A percentile compares a stretch with the other conserved stretches of the same genome.
These are phyloP conservation scores for Dissostichus mawsoni DNA, from an alignment of 2,113 vertebrate species.

Conservation along the genomic window DNA sequence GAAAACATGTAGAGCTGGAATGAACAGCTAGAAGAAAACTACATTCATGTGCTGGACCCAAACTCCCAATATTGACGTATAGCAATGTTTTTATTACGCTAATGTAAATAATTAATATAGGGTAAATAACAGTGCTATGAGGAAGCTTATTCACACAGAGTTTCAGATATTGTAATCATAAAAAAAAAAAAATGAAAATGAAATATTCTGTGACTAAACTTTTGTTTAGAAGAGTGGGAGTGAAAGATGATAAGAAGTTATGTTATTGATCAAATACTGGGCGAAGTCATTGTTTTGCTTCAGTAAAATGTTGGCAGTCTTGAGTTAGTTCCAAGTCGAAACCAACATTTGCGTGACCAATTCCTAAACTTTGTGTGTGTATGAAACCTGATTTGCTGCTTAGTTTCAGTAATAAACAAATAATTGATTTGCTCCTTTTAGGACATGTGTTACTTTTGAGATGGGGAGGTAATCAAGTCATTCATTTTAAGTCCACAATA, in stretches of 20 bases:
- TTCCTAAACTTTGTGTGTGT: not conserved
- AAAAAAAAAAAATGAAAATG: too few relatives aligned
- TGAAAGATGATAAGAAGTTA: not conserved
- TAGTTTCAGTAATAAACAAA: not conserved
- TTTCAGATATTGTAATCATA: too few relatives aligned
- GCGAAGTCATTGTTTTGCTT: not conserved
- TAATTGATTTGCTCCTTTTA: too few relatives aligned
- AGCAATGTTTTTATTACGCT: not conserved
- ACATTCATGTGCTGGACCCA: not conserved
- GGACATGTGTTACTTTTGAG: too few relatives aligned
- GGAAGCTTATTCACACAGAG: not conserved
- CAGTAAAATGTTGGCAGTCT: not conserved
- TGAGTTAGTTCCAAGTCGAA: not conserved
- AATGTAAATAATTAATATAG: not conserved
- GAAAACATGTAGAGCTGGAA: not conserved
- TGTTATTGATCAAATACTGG: not conserved
- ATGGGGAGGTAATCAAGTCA: not conserved
- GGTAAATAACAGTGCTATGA: not conserved
- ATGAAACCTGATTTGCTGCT: not conserved
- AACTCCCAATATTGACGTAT: not conserved
- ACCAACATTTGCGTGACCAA: not conserved
- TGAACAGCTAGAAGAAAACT: slow-evolving; percentile 3
- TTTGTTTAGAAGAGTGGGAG: not conserved
- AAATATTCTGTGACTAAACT: not conserved
- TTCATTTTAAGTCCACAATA: not conserved